A percentile compares a stretch with the other conserved stretches of the same genome.
Evolutionary conservation across 2,797 vertebrate genomes (phyloP).

Genomic region (Pseudomugil tenellus): DNA sequence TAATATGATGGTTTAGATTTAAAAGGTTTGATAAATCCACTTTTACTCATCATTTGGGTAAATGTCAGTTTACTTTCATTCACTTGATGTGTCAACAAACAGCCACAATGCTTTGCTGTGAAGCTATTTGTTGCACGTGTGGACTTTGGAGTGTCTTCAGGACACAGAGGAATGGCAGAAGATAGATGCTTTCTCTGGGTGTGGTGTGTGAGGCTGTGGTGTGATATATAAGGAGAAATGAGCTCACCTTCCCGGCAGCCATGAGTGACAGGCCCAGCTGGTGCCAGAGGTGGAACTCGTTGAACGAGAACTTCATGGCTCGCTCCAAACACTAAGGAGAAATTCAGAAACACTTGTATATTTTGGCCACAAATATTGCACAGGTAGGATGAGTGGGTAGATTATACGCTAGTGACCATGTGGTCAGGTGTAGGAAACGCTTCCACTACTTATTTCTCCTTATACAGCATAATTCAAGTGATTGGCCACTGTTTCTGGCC

Average conservation of each 20-base stretch:
- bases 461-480: slow-evolving; percentile 10
- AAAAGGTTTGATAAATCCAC: background rate
- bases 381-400: background rate
- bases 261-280: slow-evolving; percentile 97
- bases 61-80: background rate
- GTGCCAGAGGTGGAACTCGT: slow-evolving; percentile 98
- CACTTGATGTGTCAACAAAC: background rate
- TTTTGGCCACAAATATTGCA: background rate
- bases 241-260: slow-evolving; percentile 94
- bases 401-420: no score
- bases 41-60: background rate
- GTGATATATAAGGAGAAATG: slow-evolving; percentile 53
- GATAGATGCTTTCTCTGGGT: slow-evolving; percentile 49
- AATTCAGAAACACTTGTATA: slow-evolving; percentile 19
- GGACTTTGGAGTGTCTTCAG: slow-evolving; percentile 5
- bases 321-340: slow-evolving; percentile 91
- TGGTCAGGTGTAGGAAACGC: no score
- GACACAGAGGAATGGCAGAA: slow-evolving; percentile 24
- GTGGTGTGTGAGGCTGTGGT: slow-evolving; percentile 18
- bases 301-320: slow-evolving; percentile 97
- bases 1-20: background rate
- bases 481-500: slow-evolving; percentile 20
- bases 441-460: no score
- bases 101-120: slow-evolving; percentile 1
- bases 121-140: slow-evolving; percentile 15